A percentile compares a stretch with the other conserved stretches of the same genome.
Evolutionary conservation across 2,113 vertebrate genomes (phyloP).

Genomic region (Chamaea fasciata): DNA sequence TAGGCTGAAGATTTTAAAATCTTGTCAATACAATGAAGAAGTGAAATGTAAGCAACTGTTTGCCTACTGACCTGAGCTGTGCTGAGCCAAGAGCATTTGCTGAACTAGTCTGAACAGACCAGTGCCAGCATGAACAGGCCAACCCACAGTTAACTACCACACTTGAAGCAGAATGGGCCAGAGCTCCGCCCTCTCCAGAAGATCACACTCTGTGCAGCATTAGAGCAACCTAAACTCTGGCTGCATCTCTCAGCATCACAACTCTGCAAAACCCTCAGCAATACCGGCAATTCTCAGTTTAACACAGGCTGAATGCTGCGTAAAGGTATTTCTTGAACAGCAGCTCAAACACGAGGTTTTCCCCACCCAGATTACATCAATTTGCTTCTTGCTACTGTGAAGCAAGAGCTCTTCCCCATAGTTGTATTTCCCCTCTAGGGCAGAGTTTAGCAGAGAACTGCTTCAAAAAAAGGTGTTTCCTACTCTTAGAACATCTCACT

Average conservation of each 20-base stretch:
- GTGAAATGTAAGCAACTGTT: slow-evolving; percentile 3
- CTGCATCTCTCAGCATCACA: not conserved
- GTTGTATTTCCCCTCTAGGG: not conserved
- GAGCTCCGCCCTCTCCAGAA: not conserved
- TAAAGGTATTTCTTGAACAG: not conserved
- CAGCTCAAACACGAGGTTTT: not conserved
- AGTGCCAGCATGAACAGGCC: not conserved
- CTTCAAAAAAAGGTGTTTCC: not conserved
- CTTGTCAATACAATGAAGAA: slow-evolving; percentile 16
- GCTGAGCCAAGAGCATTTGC: not conserved
- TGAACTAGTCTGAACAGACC: not conserved
- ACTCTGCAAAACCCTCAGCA: not conserved
- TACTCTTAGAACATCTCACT: not conserved
- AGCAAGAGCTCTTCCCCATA: not conserved
- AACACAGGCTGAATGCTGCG: not conserved
- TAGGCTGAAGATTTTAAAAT: not conserved
- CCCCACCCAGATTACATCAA: not conserved
- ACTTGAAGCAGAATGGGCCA: not conserved
- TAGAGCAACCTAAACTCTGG: not conserved
- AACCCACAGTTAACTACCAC: not conserved
- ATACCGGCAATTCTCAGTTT: not conserved
- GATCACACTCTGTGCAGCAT: not conserved
- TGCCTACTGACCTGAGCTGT: slow-evolving; percentile 14
- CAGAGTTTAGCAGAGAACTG: slow-evolving; percentile 10
- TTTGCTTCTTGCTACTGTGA: not conserved